A percentile compares a stretch with the other conserved stretches of the same genome.
Conservation (phyloP, 2,113 vertebrate genomes). For the Spermophilus dauricus region DNA sequence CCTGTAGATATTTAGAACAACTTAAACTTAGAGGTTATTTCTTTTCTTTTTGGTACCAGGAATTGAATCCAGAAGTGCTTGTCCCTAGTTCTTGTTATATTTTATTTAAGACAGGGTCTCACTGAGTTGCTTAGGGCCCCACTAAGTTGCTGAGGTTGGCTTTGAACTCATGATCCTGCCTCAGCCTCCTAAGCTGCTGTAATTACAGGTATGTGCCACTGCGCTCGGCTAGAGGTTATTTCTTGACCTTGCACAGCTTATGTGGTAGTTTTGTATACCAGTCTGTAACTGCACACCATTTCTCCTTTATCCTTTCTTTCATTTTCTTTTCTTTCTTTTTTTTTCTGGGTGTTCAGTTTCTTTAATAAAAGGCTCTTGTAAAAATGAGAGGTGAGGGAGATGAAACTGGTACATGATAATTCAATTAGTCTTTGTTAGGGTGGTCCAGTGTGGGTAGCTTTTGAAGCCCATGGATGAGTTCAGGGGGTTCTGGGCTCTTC, state of each 20-base stretch:
- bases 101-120: no score
- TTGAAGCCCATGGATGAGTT: neutral
- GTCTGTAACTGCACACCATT: rapidly evolving
- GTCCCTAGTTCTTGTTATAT: no score
- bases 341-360: neutral
- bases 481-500: neutral
- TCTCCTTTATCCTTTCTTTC: no score
- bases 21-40: neutral
- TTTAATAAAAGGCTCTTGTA: neutral
- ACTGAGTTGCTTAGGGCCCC: no score
- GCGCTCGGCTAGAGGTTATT: no score
- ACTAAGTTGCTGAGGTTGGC: no score
- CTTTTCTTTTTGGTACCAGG: neutral
- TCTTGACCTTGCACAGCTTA: neutral
- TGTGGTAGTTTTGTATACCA: no score
- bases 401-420: neutral
- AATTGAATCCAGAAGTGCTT: no score
- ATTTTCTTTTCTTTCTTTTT: no score
- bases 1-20: neutral
- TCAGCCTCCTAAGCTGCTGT: no score
- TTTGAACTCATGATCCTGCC: no score
- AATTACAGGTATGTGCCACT: no score
- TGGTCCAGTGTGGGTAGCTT: neutral
- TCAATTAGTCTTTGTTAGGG: neutral
- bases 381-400: neutral